Conservation (phyloP, 2,113 vertebrate genomes). For the Onychostruthus taczanowskii region DNA sequence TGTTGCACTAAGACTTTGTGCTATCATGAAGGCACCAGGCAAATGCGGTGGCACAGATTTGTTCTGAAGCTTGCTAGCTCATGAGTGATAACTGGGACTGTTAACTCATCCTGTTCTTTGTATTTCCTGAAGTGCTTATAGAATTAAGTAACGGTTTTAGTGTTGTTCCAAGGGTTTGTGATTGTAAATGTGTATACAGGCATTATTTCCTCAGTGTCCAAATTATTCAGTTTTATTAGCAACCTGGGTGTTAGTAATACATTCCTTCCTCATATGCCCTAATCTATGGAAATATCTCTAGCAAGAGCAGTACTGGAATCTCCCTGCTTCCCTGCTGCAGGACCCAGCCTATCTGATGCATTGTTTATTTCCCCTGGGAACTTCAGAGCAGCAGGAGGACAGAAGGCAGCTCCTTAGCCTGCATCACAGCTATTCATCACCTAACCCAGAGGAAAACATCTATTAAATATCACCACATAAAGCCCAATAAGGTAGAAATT, state of each 20-base stretch:
- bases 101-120: neutral
- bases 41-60: neutral
- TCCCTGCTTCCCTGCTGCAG: neutral
- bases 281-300: constrained; percentile 1
- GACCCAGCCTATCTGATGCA: neutral
- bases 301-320: neutral
- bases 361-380: constrained; percentile 37
- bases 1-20: rapidly evolving
- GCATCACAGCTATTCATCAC: neutral
- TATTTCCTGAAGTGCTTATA: neutral
- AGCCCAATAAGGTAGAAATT: neutral
- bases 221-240: neutral
- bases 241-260: neutral
- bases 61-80: neutral
- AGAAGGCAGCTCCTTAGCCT: neutral
- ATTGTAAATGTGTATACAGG: neutral
- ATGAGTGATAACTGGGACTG: neutral
- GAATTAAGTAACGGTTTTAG: neutral
- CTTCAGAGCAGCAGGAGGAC: neutral
- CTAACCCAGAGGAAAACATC: neutral
- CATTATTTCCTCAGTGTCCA: neutral
- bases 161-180: neutral
- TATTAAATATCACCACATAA: neutral
- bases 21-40: neutral
- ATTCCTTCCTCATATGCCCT: neutral